Evolutionary conservation across 2,113 vertebrate species (phyloP), one percentile per base, ranked within the genome.

Genomic region (Microcebus tavaratra): DNA sequence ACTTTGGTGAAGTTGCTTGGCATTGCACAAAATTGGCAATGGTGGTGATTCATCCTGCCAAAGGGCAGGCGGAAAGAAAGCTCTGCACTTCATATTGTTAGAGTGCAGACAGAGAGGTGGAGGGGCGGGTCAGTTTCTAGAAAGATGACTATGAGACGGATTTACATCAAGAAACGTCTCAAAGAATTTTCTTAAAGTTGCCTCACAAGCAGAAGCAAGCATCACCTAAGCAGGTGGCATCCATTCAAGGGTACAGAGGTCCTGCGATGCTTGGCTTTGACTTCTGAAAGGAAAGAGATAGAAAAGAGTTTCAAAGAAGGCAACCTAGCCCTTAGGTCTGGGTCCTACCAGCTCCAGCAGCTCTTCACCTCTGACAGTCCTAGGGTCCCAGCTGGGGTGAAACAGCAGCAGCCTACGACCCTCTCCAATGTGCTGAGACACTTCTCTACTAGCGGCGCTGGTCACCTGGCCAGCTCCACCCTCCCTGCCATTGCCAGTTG

Each of bases 1-100:
- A 86, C 63, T 93, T 97, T 6, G 72, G 97, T 97, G 97, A 98
- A 97, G 91, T 97, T 98, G 96, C 95, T 92, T 81, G 61, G 45
- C 90, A 97, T 76, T 94, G 57, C 95, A 83, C 88, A 84, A 85
- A 88, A 96, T 79, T 98, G 97, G 98, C 97, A 97, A 63, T 1
- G 0, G n/a, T 2, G 20, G 89, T n/a, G 81, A 90, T 73, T 92
- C 96, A 89, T 96, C 79, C 63, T 98, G 89, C 97, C 97, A 95
- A 91, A 95, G 73, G 87, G 93, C 82, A 93, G 63, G 85, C 89
- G 23, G 63, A 50, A 20, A 94, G 89, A 72, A 97, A 97, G 90
- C 84, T 89, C 93, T 97, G 96, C 93, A 94, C 91, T 96, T 95
- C 79, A 78, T 78, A 85, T 92, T 95, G 80, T 96, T 93, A 95